Evolutionary conservation across 1,140 invertebrate species (phyloP).

Genomic region (Himalopsyche phryganea): DNA sequence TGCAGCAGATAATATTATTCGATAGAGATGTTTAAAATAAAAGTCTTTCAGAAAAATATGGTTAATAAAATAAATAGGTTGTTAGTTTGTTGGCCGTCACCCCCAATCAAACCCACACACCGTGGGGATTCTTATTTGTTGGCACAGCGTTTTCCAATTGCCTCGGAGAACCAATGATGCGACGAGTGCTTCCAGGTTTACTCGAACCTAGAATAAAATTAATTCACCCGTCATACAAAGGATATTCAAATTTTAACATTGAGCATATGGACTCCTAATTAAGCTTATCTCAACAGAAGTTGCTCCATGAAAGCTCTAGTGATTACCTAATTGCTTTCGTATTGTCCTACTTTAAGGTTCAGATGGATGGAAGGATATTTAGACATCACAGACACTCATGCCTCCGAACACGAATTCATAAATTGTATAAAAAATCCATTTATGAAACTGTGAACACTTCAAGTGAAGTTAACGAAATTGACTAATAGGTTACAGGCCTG

Average conservation of each 20-base stretch:
- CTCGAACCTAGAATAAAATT: slow-evolving; percentile 61
- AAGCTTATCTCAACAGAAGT: no score
- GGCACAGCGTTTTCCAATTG: slow-evolving; percentile 90
- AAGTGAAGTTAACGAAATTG: no score
- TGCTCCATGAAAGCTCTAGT: no score
- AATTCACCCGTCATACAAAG: background rate
- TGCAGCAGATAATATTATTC: background rate
- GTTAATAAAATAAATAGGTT: slow-evolving; percentile 28
- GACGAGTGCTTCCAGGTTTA: slow-evolving; percentile 79
- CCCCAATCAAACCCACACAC: slow-evolving; percentile 82
- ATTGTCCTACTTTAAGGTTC: no score
- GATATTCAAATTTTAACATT: background rate
- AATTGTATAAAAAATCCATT: no score
- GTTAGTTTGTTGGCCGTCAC: slow-evolving; percentile 18
- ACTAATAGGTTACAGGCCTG: no score
- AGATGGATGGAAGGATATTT: no score
- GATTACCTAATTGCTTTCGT: no score
- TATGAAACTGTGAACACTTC: no score
- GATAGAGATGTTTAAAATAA: background rate
- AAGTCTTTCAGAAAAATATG: slow-evolving; percentile 1
- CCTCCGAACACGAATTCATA: no score
- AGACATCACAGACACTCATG: no score
- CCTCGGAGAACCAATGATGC: slow-evolving; percentile 86
- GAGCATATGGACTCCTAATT: no score
- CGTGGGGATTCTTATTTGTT: slow-evolving; percentile 92